Evolutionary conservation across 2,797 vertebrate genomes (phyloP), one percentile per base, ranked within the genome.

Genomic region (Amblyraja radiata): DNA sequence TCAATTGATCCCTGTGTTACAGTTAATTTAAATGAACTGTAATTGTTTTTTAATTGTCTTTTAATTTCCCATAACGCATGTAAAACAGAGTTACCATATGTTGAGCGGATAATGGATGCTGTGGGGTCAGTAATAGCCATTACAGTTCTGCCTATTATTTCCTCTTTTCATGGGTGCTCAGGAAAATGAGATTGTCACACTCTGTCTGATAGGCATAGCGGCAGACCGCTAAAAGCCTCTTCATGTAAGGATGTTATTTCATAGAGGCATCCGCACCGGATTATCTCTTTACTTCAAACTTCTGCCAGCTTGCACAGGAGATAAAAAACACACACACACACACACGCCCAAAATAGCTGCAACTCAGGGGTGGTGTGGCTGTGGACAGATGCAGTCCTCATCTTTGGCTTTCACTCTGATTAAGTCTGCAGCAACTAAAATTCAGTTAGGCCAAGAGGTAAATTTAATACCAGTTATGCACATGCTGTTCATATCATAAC

Each of bases 401-500:
- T 98, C 97, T 97, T 94, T 95, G 96, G 97, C 98, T 99, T 98
- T 98, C 97, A 98, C 97, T 97, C 96, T 98, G 98, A 99, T 98
- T 98, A 98, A 88, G 97, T 97, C 97, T 96, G 95, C 98, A 97
- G 97, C 96, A 96, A 97, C 97, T 97, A 97, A 97, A 97, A 98
- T 98, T 98, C 97, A 98, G 97, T 98, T 98, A 98, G 97, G 97
- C 97, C 96, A 96, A 97, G 97, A 97, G 96, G 97, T 97, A 97
- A 97, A 97, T 97, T 96, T 97, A 97, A 97, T 98, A 98, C 97
- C 97, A 97, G 97, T 97, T 96, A 97, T 97, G 97, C 97, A 97
- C 98, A 98, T 98, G 98, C 98, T 98, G 98, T 98, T 98, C 97
- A 97, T 97, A 98, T 98, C 98, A 97, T 98, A 97, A 97, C 97